These are phyloP conservation scores for Oligia latruncula DNA, from an alignment of 2,888 invertebrate species.

Conservation along the genomic window DNA sequence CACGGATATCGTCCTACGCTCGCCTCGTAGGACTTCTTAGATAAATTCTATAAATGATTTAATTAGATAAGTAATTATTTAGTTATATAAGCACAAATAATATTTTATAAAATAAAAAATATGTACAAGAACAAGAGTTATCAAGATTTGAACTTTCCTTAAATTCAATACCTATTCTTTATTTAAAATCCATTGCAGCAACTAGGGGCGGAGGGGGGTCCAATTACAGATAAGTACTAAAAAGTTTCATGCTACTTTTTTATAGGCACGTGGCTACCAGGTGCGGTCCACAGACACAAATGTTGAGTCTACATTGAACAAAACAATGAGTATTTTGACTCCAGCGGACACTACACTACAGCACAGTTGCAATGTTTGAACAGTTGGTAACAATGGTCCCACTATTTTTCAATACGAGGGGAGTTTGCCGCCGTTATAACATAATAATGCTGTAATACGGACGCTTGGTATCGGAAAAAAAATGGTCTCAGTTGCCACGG, in stretches of 20 bases:
- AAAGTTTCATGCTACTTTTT: constrained; percentile 49
- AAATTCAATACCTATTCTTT: background rate
- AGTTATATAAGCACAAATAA: background rate
- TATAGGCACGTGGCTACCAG: constrained; percentile 79
- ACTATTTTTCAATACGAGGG: constrained; percentile 69
- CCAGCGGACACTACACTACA: constrained; percentile 69
- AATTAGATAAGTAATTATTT: background rate
- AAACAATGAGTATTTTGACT: constrained; percentile 87
- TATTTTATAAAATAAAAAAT: background rate
- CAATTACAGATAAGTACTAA: constrained; percentile 47
- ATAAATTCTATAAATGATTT: background rate
- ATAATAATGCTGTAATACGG: constrained; percentile 60
- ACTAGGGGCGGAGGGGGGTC: background rate
- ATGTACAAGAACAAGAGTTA: background rate
- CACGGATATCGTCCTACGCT: too few relatives aligned
- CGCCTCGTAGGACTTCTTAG: background rate
- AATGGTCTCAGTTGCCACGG: constrained; percentile 28
- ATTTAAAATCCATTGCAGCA: background rate
- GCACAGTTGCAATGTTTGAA: constrained; percentile 76
- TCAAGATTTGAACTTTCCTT: too few relatives aligned
- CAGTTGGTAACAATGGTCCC: constrained; percentile 82
- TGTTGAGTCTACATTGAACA: constrained; percentile 79
- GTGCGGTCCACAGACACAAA: constrained; percentile 72
- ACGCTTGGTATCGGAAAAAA: constrained; percentile 49
- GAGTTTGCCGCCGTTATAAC: constrained; percentile 56